Evolutionary conservation across 2,888 invertebrate genomes (phyloP).

Genomic region (Drosophila suboccidentalis): DNA sequence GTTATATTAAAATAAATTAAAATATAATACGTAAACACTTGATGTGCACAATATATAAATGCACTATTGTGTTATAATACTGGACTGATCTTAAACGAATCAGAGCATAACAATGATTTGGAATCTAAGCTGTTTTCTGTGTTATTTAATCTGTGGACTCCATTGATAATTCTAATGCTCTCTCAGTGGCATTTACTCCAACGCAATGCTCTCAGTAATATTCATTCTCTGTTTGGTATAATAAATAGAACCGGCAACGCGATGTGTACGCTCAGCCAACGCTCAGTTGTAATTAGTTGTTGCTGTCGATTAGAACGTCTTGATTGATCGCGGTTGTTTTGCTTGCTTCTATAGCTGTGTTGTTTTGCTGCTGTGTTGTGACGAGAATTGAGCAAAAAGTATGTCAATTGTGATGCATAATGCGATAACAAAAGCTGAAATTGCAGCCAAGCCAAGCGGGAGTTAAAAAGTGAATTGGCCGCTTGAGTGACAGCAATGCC

Average conservation of each 20-base stretch:
- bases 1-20: neutral
- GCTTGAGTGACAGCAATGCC: conserved; percentile 28
- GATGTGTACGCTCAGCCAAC: conserved; percentile 5
- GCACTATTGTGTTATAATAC: neutral
- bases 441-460: conserved; percentile 5
- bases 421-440: conserved; percentile 18
- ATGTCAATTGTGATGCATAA: conserved; percentile 42
- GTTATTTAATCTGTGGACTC: conserved; percentile 3
- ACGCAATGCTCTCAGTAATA: conserved; percentile 1
- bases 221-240: conserved; percentile 17
- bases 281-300: conserved; percentile 53
- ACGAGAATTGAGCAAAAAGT: conserved; percentile 46
- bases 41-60: neutral
- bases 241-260: conserved; percentile 45
- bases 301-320: conserved; percentile 36
- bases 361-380: conserved; percentile 20
- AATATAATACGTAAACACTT: neutral
- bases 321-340: conserved; percentile 6
- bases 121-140: neutral
- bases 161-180: conserved; percentile 4
- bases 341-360: conserved; percentile 5
- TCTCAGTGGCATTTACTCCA: conserved; percentile 8
- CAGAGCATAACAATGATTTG: neutral
- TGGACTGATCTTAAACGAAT: neutral
- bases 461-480: conserved; percentile 48